Percentiles rank a stretch among this genome's conserved stretches.
Conservation (phyloP, 2,113 vertebrate genomes). For the Dipodomys ordii region DNA sequence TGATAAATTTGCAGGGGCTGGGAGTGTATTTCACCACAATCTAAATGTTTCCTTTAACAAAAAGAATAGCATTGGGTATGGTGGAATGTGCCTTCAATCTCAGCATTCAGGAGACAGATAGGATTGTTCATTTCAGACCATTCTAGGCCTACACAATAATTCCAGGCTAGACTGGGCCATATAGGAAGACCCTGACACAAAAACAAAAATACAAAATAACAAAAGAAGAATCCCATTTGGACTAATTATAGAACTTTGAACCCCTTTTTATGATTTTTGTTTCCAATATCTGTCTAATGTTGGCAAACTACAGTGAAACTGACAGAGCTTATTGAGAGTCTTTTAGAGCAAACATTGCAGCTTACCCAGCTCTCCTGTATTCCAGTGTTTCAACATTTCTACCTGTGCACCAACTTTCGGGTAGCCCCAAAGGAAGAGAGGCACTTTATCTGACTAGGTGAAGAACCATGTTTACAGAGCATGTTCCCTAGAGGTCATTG, state of each 20-base stretch:
- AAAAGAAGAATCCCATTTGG: background rate
- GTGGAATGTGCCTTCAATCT: background rate
- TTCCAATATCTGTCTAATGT: background rate
- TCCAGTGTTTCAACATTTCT: background rate
- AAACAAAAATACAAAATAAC: background rate
- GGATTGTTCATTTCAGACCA: background rate
- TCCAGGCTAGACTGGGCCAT: background rate
- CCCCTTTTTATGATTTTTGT: background rate
- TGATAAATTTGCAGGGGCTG: too few species aligned
- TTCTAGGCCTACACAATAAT: background rate
- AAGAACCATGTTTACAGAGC: background rate
- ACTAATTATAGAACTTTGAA: background rate
- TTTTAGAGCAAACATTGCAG: background rate
- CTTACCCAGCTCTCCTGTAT: background rate
- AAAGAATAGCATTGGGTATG: background rate
- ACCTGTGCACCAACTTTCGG: background rate
- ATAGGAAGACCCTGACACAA: background rate
- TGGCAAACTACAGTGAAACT: too few species aligned
- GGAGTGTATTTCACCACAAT: too few species aligned
- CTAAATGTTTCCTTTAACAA: background rate
- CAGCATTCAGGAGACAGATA: background rate
- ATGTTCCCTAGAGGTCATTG: background rate
- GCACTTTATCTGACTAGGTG: too few species aligned
- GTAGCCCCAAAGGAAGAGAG: background rate
- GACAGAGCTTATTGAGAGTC: background rate